Percentiles rank a stretch among this genome's conserved stretches.
Conservation (phyloP, 2,888 invertebrate genomes). For the Chalcosyrphus nemorum region DNA sequence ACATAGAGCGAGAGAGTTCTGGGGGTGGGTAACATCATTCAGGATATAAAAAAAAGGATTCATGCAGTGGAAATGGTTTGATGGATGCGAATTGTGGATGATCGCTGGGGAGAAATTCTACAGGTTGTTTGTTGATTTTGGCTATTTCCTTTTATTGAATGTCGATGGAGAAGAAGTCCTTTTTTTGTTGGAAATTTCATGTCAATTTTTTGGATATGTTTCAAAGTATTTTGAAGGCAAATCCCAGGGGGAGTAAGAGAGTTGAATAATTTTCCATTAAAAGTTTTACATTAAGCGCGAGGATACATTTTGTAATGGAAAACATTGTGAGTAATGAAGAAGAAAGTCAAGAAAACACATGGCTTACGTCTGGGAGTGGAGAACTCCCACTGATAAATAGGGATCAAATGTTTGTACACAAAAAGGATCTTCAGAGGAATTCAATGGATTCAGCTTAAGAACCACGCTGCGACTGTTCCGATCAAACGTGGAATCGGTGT, state of each 20-base stretch:
- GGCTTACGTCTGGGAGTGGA: not conserved
- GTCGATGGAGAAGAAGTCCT: not conserved
- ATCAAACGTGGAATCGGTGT: too few relatives aligned
- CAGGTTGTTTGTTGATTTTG: not conserved
- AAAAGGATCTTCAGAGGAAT: too few relatives aligned
- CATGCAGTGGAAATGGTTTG: conserved; percentile 17
- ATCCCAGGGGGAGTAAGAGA: not conserved
- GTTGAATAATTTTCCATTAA: not conserved
- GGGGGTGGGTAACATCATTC: not conserved
- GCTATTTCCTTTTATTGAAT: not conserved
- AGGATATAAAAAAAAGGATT: conserved; percentile 24
- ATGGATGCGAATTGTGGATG: conserved; percentile 13
- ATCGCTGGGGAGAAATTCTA: not conserved
- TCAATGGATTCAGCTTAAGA: too few relatives aligned
- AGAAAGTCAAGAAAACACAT: not conserved
- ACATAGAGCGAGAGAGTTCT: too few relatives aligned
- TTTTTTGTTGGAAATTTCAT: not conserved
- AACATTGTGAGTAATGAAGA: not conserved
- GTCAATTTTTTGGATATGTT: not conserved
- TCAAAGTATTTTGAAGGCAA: not conserved
- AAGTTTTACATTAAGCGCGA: not conserved
- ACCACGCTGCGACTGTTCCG: too few relatives aligned
- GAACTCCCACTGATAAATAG: not conserved
- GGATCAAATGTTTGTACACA: too few relatives aligned
- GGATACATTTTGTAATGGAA: conserved; percentile 10